These are phyloP conservation scores for Aporophyla nigra DNA, from an alignment of 2,888 invertebrate genomes.

Conservation along the genomic window DNA sequence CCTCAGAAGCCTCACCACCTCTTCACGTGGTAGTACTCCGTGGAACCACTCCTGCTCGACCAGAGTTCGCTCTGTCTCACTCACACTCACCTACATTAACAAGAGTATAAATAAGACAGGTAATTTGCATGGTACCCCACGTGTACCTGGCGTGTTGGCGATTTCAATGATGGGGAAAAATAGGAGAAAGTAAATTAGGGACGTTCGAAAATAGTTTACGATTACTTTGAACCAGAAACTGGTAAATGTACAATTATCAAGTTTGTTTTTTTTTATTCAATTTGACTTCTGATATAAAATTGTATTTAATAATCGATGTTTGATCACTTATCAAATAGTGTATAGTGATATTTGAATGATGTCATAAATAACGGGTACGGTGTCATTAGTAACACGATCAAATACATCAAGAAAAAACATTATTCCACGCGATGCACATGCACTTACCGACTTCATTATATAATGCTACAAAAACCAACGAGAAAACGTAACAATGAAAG, in stretches of 20 bases:
- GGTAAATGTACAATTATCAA: neutral
- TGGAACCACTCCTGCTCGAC: slow-evolving; percentile 99
- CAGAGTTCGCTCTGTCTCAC: slow-evolving; percentile 92
- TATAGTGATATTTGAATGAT: neutral
- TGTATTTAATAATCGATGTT: slow-evolving; percentile 3
- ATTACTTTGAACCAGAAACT: slow-evolving; percentile 16
- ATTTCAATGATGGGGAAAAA: neutral
- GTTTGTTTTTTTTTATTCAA: neutral
- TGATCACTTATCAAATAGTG: neutral
- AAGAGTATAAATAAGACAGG: slow-evolving; percentile 24
- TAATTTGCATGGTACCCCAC: slow-evolving; percentile 8
- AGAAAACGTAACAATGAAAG: slow-evolving; percentile 59
- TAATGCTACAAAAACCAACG: slow-evolving; percentile 66
- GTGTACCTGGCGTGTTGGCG: slow-evolving; percentile 2
- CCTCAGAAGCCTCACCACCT: slow-evolving; percentile 97
- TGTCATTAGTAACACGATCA: slow-evolving; percentile 31
- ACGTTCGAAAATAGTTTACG: slow-evolving; percentile 1
- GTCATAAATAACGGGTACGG: neutral
- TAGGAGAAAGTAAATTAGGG: neutral
- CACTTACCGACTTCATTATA: slow-evolving; percentile 68
- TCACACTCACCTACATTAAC: slow-evolving; percentile 82
- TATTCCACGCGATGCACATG: slow-evolving; percentile 55
- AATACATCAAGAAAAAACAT: slow-evolving; percentile 50
- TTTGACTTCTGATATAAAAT: neutral
- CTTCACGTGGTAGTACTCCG: slow-evolving; percentile 98